These are phyloP conservation scores for Tympanoctomys barrerae DNA, from an alignment of 2,797 vertebrate genomes.

Conservation along the genomic window DNA sequence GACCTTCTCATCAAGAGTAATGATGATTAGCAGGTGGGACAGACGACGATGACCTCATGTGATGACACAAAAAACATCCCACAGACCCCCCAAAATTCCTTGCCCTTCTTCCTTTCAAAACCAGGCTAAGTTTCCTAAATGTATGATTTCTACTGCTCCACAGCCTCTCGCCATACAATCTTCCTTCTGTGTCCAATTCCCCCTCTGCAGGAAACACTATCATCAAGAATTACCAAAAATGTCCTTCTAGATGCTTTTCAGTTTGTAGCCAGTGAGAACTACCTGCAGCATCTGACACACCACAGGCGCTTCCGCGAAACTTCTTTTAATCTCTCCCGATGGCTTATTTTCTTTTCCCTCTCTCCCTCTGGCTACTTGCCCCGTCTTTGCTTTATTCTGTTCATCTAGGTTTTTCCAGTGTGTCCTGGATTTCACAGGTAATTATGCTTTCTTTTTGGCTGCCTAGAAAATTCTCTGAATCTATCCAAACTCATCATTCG, in stretches of 20 bases:
- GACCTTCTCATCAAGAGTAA: not conserved
- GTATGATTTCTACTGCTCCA: not conserved
- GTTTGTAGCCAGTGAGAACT: not conserved
- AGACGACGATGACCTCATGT: not conserved
- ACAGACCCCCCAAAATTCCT: not conserved
- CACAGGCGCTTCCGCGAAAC: not conserved
- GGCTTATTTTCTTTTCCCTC: no score
- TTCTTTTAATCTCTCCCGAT: not conserved
- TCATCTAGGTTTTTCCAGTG: not conserved
- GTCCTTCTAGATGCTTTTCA: not conserved
- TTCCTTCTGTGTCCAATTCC: not conserved
- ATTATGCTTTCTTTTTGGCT: not conserved
- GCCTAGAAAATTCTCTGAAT: not conserved
- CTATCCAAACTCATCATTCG: not conserved
- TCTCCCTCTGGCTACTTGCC: not conserved
- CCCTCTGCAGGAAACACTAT: not conserved
- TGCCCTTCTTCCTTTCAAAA: not conserved
- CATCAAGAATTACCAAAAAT: not conserved
- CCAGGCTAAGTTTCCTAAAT: not conserved
- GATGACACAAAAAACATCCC: not conserved
- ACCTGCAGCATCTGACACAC: not conserved
- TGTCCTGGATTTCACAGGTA: not conserved
- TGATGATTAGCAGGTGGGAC: not conserved
- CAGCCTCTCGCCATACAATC: not conserved
- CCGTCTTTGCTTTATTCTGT: not conserved